Evolutionary conservation across 2,113 vertebrate species (phyloP), one percentile per base, ranked within the genome.

Genomic region (Platysteira castanea): DNA sequence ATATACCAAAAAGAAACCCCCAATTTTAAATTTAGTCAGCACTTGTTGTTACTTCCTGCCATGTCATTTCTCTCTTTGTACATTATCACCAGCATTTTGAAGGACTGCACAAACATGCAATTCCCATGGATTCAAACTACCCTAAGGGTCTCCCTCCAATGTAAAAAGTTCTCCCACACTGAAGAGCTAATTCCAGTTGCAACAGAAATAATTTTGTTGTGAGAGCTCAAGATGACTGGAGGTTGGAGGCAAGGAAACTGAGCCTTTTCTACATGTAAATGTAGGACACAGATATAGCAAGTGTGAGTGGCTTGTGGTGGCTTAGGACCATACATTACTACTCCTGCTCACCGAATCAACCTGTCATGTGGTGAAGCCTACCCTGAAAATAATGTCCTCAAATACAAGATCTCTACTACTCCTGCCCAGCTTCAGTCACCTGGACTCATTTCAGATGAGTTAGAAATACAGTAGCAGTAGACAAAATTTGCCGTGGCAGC

Each of bases 391-490:
- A 0, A 27, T 60, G 4, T 11, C 44, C 10, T 22, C 35, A 46
- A 30, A 78, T 27, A n/a, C 10, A 37, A 0, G 0, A 41, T 23
- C 23, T 56, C 69, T 35, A 17, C n/a, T 76, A n/a, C 9, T 47
- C 23, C 6, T 50, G 20, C 17, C 31, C 63, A 59, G 47, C 4
- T 77, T 26, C 22, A n/a, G 35, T 35, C 7, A 4, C 18, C 15
- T 46, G 35, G 14, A 63, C 64, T 64, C 14, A 24, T 37, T 31
- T 54, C 53, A 84, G 42, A 44, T 61, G 37, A 39, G 24, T 39
- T 71, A 42, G 27, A 84, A 95, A 67, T 23, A 53, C n/a, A 39
- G 63, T 53, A 67, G 15, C 9, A 53, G 28, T 14, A 63, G 47
- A 54, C 24, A 77, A 64, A 77, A 35, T 54, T 54, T 63, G 16